Evolutionary conservation across 1,140 invertebrate genomes (phyloP).

Genomic region (Bombus superbus): DNA sequence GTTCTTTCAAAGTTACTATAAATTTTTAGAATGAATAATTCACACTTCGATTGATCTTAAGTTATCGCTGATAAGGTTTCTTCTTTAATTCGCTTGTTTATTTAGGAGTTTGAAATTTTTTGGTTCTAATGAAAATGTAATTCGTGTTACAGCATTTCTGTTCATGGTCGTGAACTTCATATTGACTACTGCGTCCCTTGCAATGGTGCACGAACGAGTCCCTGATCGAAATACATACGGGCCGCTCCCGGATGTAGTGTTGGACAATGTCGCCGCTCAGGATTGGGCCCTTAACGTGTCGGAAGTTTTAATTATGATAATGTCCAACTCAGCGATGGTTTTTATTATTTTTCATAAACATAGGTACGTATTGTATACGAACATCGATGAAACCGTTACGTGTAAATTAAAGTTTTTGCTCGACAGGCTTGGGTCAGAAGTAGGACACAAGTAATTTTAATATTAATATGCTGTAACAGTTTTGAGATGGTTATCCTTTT

Average conservation of each 20-base stretch:
- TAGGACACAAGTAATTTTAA: slow-evolving; percentile 23
- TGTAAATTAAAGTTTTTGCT: slow-evolving; percentile 7
- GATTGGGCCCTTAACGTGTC: slow-evolving; percentile 93
- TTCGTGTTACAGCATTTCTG: slow-evolving; percentile 83
- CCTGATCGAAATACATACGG: slow-evolving; percentile 88
- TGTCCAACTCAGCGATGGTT: slow-evolving; percentile 88
- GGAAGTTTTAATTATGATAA: slow-evolving; percentile 93
- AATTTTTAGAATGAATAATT: neutral
- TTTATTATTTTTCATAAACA: slow-evolving; percentile 93
- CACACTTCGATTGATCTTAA: neutral
- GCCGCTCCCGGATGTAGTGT: slow-evolving; percentile 91
- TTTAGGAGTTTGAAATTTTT: neutral
- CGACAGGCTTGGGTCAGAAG: slow-evolving; percentile 13
- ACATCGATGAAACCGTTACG: neutral
- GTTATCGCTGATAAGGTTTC: neutral
- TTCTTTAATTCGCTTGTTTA: neutral
- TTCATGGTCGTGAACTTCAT: slow-evolving; percentile 86
- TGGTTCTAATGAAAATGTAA: neutral
- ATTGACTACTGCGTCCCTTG: slow-evolving; percentile 87
- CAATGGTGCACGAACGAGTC: slow-evolving; percentile 92
- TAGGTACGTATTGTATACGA: slow-evolving; percentile 82
- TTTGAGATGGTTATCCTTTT: neutral
- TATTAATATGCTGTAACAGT: neutral
- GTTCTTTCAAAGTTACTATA: neutral
- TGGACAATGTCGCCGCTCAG: slow-evolving; percentile 88